Percentiles rank a stretch among this genome's conserved stretches.
These are phyloP conservation scores for Dione vanillae DNA, from an alignment of 2,888 invertebrate species.

Conservation along the genomic window DNA sequence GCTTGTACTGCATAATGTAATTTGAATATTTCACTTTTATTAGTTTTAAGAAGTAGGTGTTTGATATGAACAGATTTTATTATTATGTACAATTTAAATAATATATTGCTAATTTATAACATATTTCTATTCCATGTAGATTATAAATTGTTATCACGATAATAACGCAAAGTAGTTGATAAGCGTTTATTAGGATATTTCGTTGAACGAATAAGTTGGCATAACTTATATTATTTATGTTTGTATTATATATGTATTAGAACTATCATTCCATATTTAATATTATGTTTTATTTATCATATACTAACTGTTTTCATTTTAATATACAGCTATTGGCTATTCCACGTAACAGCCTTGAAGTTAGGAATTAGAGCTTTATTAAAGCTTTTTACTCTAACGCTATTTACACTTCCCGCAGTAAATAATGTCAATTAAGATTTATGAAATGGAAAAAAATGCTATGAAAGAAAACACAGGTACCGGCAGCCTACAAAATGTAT, in stretches of 20 bases:
- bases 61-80: constrained; percentile 11
- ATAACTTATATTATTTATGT: too few species aligned
- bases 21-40: constrained; percentile 5
- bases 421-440: constrained; percentile 47
- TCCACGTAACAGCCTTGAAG: constrained; percentile 25
- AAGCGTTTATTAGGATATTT: too few species aligned
- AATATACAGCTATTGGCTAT: constrained; percentile 10
- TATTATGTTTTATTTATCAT: not conserved
- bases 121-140: too few species aligned
- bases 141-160: too few species aligned
- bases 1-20: constrained; percentile 6
- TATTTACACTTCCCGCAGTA: constrained; percentile 43
- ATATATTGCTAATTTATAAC: not conserved
- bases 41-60: constrained; percentile 1
- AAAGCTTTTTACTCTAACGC: constrained; percentile 39
- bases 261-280: too few species aligned
- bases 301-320: not conserved
- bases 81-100: not conserved
- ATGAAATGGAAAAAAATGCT: constrained; percentile 42
- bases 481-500: constrained; percentile 34
- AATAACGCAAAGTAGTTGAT: too few species aligned
- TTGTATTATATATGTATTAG: too few species aligned
- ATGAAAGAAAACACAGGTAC: constrained; percentile 39
- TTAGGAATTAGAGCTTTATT: constrained; percentile 27
- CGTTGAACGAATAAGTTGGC: too few species aligned